Evolutionary conservation across 2,888 invertebrate species (phyloP), one percentile per base, ranked within the genome.

Genomic region (Drosophila sordidula): DNA sequence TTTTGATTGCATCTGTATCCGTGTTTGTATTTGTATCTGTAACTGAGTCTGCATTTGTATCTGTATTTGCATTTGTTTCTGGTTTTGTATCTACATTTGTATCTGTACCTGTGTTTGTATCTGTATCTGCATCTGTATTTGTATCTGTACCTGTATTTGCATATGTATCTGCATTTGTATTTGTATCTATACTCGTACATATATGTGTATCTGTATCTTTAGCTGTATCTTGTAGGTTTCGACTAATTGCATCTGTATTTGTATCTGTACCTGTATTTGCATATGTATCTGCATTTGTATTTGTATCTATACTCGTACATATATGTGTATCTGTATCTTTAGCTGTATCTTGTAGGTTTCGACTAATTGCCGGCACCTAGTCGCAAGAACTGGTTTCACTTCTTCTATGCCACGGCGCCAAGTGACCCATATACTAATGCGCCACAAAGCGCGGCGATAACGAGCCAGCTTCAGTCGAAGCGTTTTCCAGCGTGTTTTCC

Each of bases 341-440:
- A 47, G 26, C 38, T 69, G 22, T n/a, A 55, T 51, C 61, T 34
- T 11, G 11, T 34, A 34, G 34, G 4, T 11, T 36, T 50, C 52
- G 62, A 26, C 44, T 65, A 71, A 66, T 77, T 66, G 67, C 56
- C 50, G 39, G 70, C 62, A 72, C 67, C 57, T 68, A 38, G 69
- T 22, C 8, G 59, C 52, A 4, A 16, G 49, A 83, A 84, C 83
- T 72, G 70, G 85, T 83, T 89, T 75, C 42, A 9, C 34, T 4
- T 12, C 12, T 34, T n/a, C 59, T 56, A 42, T 47, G 42, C 46
- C 22, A 52, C 59, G 78, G 84, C 81, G 89, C 89, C 89, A 87
- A 76, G 57, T 83, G 89, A 89, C 83, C 83, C 83, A 83, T 61
- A 74, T 87, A 34, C 34, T 3, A 69, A 39, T 41, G 46, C 47